These are phyloP conservation scores for Microvelia longipes DNA, from an alignment of 1,140 invertebrate species.

Conservation along the genomic window DNA sequence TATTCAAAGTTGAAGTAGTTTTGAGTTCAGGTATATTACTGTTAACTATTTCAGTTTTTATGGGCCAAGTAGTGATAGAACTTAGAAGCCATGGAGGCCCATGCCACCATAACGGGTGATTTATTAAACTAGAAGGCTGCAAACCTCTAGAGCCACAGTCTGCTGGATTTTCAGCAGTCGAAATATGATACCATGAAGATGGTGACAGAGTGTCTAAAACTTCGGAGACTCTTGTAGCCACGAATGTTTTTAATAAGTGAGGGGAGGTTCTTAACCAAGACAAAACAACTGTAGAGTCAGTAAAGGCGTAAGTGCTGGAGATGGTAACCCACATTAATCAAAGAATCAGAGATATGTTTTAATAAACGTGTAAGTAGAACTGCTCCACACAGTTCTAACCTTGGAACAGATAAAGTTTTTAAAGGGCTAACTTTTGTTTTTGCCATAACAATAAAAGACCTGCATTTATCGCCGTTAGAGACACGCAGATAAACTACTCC, in stretches of 20 bases:
- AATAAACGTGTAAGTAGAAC: conserved; percentile 22
- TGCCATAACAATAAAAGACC: conserved; percentile 14
- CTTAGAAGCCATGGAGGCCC: not conserved
- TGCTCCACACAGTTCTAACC: conserved; percentile 30
- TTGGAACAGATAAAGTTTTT: conserved; percentile 27
- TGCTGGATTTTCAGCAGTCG: not conserved
- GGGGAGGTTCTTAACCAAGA: conserved; percentile 19
- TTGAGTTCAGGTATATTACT: not conserved
- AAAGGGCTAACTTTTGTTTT: conserved; percentile 31
- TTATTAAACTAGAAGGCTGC: not conserved
- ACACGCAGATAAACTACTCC: conserved; percentile 20
- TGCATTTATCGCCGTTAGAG: not conserved
- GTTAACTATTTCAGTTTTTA: not conserved
- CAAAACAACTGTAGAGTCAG: conserved; percentile 15
- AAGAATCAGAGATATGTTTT: not conserved
- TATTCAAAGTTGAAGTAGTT: not conserved
- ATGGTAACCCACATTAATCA: not conserved
- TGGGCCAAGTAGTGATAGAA: not conserved
- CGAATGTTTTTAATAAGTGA: conserved; percentile 23
- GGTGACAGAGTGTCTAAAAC: conserved; percentile 13
- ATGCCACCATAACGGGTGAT: not conserved
- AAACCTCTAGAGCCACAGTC: not conserved
- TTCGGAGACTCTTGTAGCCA: conserved; percentile 25
- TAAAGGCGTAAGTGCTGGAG: not conserved
- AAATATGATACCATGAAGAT: not conserved